These are phyloP conservation scores for Taenaris catops DNA, from an alignment of 2,888 invertebrate genomes.

Conservation along the genomic window DNA sequence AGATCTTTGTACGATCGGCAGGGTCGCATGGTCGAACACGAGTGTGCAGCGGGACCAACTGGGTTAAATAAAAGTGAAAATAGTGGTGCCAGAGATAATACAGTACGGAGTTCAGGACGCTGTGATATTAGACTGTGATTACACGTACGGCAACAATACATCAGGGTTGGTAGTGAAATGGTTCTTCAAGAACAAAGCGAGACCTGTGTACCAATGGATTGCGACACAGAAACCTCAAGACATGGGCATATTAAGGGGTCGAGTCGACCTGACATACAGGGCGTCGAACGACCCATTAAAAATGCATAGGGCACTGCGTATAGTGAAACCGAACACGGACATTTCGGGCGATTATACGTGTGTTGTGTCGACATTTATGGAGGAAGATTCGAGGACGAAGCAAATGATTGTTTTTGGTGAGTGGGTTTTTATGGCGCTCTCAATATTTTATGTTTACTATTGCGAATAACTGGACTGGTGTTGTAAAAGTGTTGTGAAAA, in stretches of 20 bases:
- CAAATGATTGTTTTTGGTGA: slow-evolving; percentile 85
- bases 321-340: slow-evolving; percentile 85
- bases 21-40: too few species aligned
- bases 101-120: slow-evolving; percentile 81
- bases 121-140: slow-evolving; percentile 87
- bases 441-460: slow-evolving; percentile 14
- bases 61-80: slow-evolving; percentile 82
- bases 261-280: slow-evolving; percentile 82
- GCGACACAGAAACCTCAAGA: slow-evolving; percentile 83
- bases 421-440: slow-evolving; percentile 33
- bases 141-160: slow-evolving; percentile 81
- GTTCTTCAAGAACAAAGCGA: slow-evolving; percentile 84
- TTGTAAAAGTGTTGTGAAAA: slow-evolving; percentile 2
- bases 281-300: slow-evolving; percentile 83
- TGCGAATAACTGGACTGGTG: slow-evolving; percentile 2
- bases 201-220: slow-evolving; percentile 90
- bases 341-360: slow-evolving; percentile 88
- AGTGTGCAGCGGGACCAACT: too few species aligned
- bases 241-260: slow-evolving; percentile 74
- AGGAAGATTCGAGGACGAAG: slow-evolving; percentile 83
- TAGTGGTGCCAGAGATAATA: slow-evolving; percentile 81
- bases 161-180: slow-evolving; percentile 87
- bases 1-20: too few species aligned
- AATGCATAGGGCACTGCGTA: slow-evolving; percentile 86
- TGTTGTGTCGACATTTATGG: slow-evolving; percentile 84